These are phyloP conservation scores for Lepisosteus oculatus DNA, from an alignment of 2,113 vertebrate species.

Conservation along the genomic window DNA sequence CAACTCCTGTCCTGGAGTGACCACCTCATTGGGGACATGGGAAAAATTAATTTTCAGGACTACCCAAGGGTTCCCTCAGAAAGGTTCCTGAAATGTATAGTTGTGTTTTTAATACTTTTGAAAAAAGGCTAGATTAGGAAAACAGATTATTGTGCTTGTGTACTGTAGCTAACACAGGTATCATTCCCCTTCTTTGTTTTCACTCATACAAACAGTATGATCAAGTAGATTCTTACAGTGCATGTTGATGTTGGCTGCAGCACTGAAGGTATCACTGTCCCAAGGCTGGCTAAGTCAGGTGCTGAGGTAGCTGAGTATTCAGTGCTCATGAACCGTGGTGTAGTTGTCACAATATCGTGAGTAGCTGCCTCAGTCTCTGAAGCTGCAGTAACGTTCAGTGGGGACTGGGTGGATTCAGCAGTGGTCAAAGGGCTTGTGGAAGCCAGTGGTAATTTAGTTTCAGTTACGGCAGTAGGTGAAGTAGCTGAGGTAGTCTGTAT, in stretches of 20 bases:
- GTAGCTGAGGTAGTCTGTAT: not conserved
- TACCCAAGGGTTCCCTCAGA: too few species aligned
- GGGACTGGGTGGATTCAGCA: not conserved
- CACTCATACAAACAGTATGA: not conserved
- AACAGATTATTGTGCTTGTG: too few species aligned
- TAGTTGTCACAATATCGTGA: conserved; percentile 12
- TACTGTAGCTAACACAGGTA: too few species aligned
- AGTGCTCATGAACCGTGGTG: conserved; percentile 10
- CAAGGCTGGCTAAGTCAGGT: conserved; percentile 31
- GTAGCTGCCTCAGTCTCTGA: conserved; percentile 11
- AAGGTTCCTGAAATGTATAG: too few species aligned
- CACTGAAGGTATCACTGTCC: conserved; percentile 44
- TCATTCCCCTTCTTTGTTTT: too few species aligned
- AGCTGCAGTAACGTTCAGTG: conserved; percentile 6
- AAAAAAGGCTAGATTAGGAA: too few species aligned
- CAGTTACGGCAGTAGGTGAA: not conserved
- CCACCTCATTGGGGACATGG: too few species aligned
- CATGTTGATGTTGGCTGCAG: conserved; percentile 59
- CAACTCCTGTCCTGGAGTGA: too few species aligned
- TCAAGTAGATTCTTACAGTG: conserved; percentile 51
- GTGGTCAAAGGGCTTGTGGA: conserved; percentile 9
- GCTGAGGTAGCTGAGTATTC: conserved; percentile 28
- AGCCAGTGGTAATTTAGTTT: not conserved
- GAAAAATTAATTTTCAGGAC: too few species aligned
- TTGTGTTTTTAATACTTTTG: too few species aligned